phyloP scores from a whole-genome alignment of 1,140 invertebrate species.

The Cheumatopsyche charites region DNA sequence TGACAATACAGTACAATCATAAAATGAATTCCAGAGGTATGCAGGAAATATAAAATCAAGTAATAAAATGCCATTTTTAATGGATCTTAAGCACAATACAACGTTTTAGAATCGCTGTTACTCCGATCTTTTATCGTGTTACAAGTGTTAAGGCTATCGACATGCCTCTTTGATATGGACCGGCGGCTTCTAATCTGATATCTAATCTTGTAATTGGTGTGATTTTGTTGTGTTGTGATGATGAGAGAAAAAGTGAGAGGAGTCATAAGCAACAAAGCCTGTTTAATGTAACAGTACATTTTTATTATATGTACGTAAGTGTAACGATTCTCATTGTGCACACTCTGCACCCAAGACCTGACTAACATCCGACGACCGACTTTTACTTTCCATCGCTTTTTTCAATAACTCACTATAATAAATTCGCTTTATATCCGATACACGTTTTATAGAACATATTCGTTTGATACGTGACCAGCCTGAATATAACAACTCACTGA shows the following conservation, averaged over 20 bases:
- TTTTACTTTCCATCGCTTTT: slow-evolving; percentile 15
- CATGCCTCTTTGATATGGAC: slow-evolving; percentile 36
- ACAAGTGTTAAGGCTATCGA: slow-evolving; percentile 33
- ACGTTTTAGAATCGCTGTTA: slow-evolving; percentile 8
- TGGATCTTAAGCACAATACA: background rate
- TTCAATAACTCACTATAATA: background rate
- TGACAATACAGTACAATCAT: too few relatives aligned
- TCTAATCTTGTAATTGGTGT: slow-evolving; percentile 42
- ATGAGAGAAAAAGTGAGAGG: slow-evolving; percentile 33
- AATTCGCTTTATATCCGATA: background rate
- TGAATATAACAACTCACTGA: background rate
- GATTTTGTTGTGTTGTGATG: slow-evolving; percentile 23
- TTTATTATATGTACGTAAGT: too few relatives aligned
- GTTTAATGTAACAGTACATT: slow-evolving; percentile 4
- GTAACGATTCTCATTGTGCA: too few relatives aligned
- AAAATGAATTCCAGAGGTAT: too few relatives aligned
- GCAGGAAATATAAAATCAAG: background rate
- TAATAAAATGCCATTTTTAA: background rate
- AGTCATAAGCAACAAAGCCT: background rate
- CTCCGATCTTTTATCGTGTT: slow-evolving; percentile 13
- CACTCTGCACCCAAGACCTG: too few relatives aligned
- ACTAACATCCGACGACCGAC: background rate
- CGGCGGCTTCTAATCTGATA: slow-evolving; percentile 35
- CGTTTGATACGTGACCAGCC: background rate
- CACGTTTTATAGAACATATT: background rate